Evolutionary conservation across 2,888 invertebrate species (phyloP), one percentile per base, ranked within the genome.

Genomic region (Selenia dentaria): DNA sequence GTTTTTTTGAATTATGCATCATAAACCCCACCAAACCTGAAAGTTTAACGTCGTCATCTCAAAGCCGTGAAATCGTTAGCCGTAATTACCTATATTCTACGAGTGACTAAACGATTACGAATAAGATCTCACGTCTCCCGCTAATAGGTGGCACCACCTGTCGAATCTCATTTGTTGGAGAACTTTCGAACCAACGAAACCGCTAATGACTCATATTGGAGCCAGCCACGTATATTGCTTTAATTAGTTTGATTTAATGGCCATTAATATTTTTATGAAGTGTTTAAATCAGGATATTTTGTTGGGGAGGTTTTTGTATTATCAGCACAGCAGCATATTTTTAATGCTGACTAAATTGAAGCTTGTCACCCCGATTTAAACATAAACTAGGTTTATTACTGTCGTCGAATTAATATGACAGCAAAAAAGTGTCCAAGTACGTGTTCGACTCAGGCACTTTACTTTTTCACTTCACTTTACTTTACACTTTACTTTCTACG

Each of bases 101-200:
- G n/a, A 28, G 10, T 9, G 8, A 11, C 12, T 13, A 42, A 37
- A 24, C 44, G 46, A 41, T 42, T 29, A 33, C 28, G 12, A 48
- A 37, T 42, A 38, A 42, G 24, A 33, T 37, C 47, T 22, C 47
- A 48, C 47, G 47, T 48, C 33, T 41, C 28, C n/a, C 32, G 33
- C 33, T 48, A 48, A 48, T 48, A 48, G 47, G 47, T 42, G 47
- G 41, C 47, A 26, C 47, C 47, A 47, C 47, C 41, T 48, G 47
- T 48, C 47, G 41, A 35, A 31, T 39, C 28, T 41, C 41, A 38
- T 41, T 48, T 48, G 47, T 42, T 38, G 12, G 37, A 48, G 41
- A 48, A 48, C 47, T 48, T 37, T 36, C 33, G 24, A 38, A 38
- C 22, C 16, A 5, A 13, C 18, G 10, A 32, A 42, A 34, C 33